Evolutionary conservation across 2,113 vertebrate genomes (phyloP).

Genomic region (Paedocypris sp.): DNA sequence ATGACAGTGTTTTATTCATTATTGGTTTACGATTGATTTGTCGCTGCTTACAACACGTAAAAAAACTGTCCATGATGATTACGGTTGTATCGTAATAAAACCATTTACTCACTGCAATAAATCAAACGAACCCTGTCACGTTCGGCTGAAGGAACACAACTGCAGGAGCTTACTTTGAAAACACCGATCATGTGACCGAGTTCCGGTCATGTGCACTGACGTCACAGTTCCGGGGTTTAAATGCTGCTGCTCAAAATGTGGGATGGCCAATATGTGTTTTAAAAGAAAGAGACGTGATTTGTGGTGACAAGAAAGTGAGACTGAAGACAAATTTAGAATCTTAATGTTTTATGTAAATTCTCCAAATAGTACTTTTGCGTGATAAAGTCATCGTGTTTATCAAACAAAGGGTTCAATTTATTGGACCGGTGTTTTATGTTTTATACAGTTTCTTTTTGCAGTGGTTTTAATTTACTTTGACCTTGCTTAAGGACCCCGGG

Average conservation of each 20-base stretch:
- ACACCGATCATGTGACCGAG: constrained; percentile 32
- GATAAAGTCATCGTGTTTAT: too few relatives aligned
- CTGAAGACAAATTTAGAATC: too few relatives aligned
- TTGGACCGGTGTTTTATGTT: background rate
- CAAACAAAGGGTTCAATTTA: too few relatives aligned
- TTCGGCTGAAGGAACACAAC: constrained; percentile 5
- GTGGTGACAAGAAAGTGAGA: too few relatives aligned
- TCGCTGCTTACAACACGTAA: too few relatives aligned
- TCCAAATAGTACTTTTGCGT: too few relatives aligned
- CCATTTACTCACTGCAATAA: constrained; percentile 15
- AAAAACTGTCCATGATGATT: background rate
- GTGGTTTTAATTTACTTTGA: constrained; percentile 28
- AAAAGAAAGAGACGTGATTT: background rate
- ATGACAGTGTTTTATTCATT: too few relatives aligned
- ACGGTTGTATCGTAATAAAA: background rate
- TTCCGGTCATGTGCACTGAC: constrained; percentile 33
- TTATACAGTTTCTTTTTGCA: background rate
- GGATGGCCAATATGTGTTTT: background rate
- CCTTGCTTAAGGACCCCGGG: constrained; percentile 38
- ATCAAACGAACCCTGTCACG: background rate
- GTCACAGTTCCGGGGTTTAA: constrained; percentile 28
- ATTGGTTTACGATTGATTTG: too few relatives aligned
- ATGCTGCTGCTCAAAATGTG: background rate
- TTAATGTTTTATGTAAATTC: too few relatives aligned
- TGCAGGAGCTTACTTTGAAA: constrained; percentile 29